Evolutionary conservation across 2,797 vertebrate genomes (phyloP).

Genomic region (Manis javanica): DNA sequence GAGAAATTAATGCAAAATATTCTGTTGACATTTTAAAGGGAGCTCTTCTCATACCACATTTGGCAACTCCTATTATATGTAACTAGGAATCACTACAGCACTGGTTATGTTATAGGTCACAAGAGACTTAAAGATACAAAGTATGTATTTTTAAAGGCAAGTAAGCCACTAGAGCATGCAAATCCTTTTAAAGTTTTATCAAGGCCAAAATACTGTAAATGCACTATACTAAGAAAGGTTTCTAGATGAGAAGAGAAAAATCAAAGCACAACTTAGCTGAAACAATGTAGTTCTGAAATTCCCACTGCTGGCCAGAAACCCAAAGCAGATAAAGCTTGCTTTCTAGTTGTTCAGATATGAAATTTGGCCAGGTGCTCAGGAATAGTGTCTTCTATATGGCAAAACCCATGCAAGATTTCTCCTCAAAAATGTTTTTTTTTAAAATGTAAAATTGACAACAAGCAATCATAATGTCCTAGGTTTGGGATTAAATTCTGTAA

Average conservation of each 20-base stretch:
- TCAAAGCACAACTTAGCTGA: background rate
- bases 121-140: constrained; percentile 40
- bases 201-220: background rate
- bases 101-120: background rate
- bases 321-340: background rate
- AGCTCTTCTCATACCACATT: background rate
- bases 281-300: constrained; percentile 49
- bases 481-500: constrained; percentile 67
- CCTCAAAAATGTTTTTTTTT: background rate
- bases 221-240: background rate
- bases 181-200: constrained; percentile 16
- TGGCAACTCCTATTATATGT: constrained; percentile 15
- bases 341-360: constrained; percentile 13
- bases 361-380: background rate
- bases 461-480: constrained; percentile 33
- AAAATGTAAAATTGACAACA: constrained; percentile 44
- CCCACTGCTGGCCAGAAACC: constrained; percentile 2
- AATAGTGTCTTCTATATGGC: background rate
- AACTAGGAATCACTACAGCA: background rate
- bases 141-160: constrained; percentile 55
- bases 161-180: background rate
- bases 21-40: constrained; percentile 50
- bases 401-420: background rate
- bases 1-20: constrained; percentile 56
- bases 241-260: constrained; percentile 47